These are phyloP conservation scores for Athalia circularis DNA, from an alignment of 2,888 invertebrate genomes.

Conservation along the genomic window DNA sequence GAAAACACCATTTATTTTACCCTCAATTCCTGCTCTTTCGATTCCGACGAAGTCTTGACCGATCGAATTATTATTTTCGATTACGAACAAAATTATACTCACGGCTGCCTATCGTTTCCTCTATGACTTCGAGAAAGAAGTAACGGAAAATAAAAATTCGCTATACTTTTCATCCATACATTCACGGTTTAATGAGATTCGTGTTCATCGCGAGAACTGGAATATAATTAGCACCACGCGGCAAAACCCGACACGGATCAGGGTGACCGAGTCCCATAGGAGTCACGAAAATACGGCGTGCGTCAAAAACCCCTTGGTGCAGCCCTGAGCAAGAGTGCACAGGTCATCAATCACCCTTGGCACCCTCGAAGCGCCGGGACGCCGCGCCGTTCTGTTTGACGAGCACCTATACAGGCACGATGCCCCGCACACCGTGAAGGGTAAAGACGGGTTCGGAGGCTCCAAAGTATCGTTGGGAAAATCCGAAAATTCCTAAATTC, in stretches of 20 bases:
- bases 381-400: not conserved
- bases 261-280: conserved; percentile 24
- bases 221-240: not conserved
- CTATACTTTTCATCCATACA: too few relatives aligned
- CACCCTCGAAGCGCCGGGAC: conserved; percentile 36
- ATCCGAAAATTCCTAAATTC: not conserved
- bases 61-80: too few relatives aligned
- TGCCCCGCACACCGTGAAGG: not conserved
- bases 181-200: too few relatives aligned
- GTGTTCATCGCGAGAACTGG: not conserved
- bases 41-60: too few relatives aligned
- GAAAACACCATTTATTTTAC: too few relatives aligned
- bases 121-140: too few relatives aligned
- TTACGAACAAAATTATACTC: too few relatives aligned
- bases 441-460: not conserved
- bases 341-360: conserved; percentile 46
- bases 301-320: conserved; percentile 39
- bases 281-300: conserved; percentile 14
- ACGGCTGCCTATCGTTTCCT: too few relatives aligned
- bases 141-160: too few relatives aligned
- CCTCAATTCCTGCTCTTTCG: too few relatives aligned
- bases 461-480: not conserved
- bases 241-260: not conserved
- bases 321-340: conserved; percentile 44
- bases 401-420: not conserved